Conservation (phyloP, 1,140 invertebrate species). For the Psix sp. region DNA sequence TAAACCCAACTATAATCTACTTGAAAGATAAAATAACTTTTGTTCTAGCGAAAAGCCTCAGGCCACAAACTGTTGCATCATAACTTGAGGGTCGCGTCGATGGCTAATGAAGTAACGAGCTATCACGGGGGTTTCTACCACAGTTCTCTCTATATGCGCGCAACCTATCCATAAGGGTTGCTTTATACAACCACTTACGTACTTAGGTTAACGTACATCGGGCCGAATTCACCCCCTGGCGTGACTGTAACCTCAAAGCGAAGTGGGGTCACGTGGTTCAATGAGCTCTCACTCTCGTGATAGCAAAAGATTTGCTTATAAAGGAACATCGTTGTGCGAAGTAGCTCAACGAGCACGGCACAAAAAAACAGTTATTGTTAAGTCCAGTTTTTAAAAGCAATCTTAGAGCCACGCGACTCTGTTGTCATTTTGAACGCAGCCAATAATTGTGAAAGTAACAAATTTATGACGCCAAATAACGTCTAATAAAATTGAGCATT, state of each 20-base stretch:
- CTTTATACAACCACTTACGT: slow-evolving; percentile 64
- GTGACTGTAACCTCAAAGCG: slow-evolving; percentile 59
- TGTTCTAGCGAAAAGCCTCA: slow-evolving; percentile 52
- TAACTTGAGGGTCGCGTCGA: slow-evolving; percentile 59
- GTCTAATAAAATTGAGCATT: neutral
- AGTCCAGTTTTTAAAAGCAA: slow-evolving; percentile 3
- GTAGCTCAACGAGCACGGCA: slow-evolving; percentile 34
- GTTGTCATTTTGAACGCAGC: slow-evolving; percentile 11
- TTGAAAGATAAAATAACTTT: slow-evolving; percentile 40
- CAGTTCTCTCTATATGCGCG: slow-evolving; percentile 8
- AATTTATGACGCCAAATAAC: neutral
- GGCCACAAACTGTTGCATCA: slow-evolving; percentile 74
- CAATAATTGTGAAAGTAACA: slow-evolving; percentile 1
- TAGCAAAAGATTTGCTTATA: slow-evolving; percentile 36
- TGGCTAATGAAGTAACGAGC: slow-evolving; percentile 69
- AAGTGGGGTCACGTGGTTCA: slow-evolving; percentile 63
- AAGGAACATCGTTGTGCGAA: slow-evolving; percentile 37
- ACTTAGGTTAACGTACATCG: slow-evolving; percentile 65
- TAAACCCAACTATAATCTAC: slow-evolving; percentile 12
- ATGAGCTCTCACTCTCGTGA: slow-evolving; percentile 28
- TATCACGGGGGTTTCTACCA: slow-evolving; percentile 38
- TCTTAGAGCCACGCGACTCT: slow-evolving; percentile 7
- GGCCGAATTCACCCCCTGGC: slow-evolving; percentile 65
- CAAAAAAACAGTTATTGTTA: slow-evolving; percentile 16
- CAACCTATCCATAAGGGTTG: slow-evolving; percentile 43